Evolutionary conservation across 2,113 vertebrate genomes (phyloP).

Genomic region (Ahaetulla prasina): DNA sequence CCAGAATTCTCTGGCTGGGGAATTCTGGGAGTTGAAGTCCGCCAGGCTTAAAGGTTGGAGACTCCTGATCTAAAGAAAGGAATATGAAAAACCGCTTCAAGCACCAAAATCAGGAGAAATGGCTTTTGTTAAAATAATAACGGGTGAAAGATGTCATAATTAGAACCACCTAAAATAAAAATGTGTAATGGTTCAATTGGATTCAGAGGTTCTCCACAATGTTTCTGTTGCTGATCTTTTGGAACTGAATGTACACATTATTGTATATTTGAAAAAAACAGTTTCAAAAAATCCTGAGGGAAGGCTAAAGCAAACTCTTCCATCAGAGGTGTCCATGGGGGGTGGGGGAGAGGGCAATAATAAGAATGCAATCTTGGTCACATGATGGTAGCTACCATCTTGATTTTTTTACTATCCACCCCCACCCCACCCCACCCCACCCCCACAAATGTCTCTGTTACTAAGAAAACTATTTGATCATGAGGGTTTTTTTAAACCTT

Average conservation of each 20-base stretch:
- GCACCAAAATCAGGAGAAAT: neutral
- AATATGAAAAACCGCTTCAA: neutral
- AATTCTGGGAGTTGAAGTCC: too few species aligned
- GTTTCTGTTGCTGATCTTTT: neutral
- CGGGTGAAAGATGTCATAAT: neutral
- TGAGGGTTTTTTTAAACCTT: neutral
- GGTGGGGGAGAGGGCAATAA: neutral
- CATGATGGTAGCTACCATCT: neutral
- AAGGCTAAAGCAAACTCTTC: neutral
- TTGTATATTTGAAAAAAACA: neutral
- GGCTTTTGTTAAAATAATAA: neutral
- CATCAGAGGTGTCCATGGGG: neutral
- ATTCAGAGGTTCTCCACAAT: neutral
- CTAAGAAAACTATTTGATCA: neutral
- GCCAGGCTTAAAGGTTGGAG: too few species aligned
- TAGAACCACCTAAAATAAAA: neutral
- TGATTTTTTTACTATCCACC: neutral
- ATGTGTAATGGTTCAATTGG: neutral
- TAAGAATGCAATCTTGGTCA: neutral
- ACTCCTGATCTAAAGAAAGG: too few species aligned
- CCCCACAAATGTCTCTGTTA: neutral
- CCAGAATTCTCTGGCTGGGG: too few species aligned
- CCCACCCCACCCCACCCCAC: neutral
- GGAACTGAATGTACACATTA: neutral
- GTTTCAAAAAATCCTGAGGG: neutral